These are phyloP conservation scores for Nephrocerus scutellatus DNA, from an alignment of 2,888 invertebrate species.

Conservation along the genomic window DNA sequence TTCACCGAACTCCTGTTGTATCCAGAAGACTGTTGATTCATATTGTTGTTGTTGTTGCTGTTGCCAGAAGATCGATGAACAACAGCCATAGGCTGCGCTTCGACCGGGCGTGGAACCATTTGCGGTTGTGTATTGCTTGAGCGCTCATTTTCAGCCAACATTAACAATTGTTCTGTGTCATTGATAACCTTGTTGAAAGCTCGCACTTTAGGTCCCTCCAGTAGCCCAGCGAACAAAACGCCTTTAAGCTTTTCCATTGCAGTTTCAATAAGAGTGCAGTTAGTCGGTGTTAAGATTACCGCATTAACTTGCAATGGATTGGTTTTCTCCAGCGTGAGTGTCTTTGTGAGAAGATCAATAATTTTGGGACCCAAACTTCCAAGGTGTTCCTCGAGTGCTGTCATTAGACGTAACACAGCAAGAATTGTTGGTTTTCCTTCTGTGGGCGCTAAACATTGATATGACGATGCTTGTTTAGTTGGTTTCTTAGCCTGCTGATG, in stretches of 20 bases:
- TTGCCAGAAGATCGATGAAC: no score
- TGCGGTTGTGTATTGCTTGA: no score
- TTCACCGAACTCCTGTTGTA: no score
- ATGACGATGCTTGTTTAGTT: no score
- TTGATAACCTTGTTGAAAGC: conserved; percentile 22
- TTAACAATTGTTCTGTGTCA: no score
- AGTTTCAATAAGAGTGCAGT: conserved; percentile 52
- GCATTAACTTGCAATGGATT: conserved; percentile 63
- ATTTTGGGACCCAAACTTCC: conserved; percentile 74
- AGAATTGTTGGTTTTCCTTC: conserved; percentile 53
- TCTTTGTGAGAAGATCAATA: conserved; percentile 53
- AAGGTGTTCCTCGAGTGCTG: conserved; percentile 70
- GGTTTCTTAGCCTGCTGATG: no score
- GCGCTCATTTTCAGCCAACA: no score
- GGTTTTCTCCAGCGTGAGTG: conserved; percentile 30
- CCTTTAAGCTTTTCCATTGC: conserved; percentile 47
- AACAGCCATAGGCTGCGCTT: no score
- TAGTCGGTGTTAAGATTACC: conserved; percentile 59
- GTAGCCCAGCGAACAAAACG: conserved; percentile 46
- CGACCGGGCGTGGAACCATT: no score
- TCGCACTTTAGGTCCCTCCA: conserved; percentile 20
- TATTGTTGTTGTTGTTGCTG: no score
- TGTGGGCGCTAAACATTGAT: no score
- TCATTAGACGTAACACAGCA: conserved; percentile 63
- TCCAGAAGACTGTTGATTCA: no score